Base-by-base conservation (phyloP, 2,797 vertebrate genomes). In the Aeoliscus strigatus region DNA sequence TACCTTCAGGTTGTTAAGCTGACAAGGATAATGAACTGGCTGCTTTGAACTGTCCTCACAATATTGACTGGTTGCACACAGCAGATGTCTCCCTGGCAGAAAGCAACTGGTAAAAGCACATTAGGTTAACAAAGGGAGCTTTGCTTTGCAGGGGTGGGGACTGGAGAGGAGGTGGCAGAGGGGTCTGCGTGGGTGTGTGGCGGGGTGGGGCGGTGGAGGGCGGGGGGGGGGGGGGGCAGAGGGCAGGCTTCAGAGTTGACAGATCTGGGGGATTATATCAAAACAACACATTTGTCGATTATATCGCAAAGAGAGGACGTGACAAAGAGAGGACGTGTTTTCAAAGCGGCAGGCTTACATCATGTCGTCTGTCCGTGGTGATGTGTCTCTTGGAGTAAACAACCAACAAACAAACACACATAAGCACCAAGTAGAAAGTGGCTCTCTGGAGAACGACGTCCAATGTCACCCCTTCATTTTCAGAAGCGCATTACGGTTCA, bases 1-100 rank as follows among this genome's bases (percentile, higher is more conserved):
- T 91, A 93, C 91, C 91, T 92, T 91, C 76, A 87, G 90, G 90
- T 93, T 94, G 92, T 94, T 93, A 96, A 94, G 91, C 92, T 92
- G 93, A 93, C 93, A 91, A 87, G 87, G 89, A 92, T 92, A 92
- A 94, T 90, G 90, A 92, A 91, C 88, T 88, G 86, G 79, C 84
- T 82, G 80, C 92, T 96, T 94, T 94, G 91, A 96, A 96, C 91
- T 91, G 89, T 88, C 81, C 89, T 82, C 84, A 89, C 91, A 91
- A 93, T 96, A 96, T 94, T 92, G 91, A 97, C 93, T 91, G 90
- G 89, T 91, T 91, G 88, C 89, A 88, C 80, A 78, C 87, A 95
- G 91, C 94, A 97, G 94, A 94, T 97, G 93, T 96, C 86, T 86
- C 89, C 86, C 87, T 83, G 85, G 87, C 81, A 87, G 80, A 87